A percentile compares a stretch with the other conserved stretches of the same genome.
phyloP scores from a whole-genome alignment of 37 sponge, comb jelly and placozoan species.

The Tethya wilhelma region DNA sequence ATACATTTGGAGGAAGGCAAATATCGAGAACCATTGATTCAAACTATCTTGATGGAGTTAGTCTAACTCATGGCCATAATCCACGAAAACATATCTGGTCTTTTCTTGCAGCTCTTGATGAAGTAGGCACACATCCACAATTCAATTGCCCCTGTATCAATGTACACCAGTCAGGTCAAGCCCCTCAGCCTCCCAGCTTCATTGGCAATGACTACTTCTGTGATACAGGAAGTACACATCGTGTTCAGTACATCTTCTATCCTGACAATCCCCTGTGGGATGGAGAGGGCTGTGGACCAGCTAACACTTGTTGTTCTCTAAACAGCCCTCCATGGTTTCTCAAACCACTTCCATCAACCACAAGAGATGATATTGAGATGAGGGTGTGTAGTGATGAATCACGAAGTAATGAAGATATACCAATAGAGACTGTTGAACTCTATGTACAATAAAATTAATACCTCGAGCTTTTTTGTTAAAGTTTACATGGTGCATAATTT shows the following conservation, averaged over 20 bases:
- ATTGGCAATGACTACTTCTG: conserved; percentile 46
- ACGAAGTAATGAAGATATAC: neutral
- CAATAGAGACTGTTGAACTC: conserved; percentile 15
- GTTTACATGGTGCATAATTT: too few relatives aligned
- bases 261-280: conserved; percentile 61
- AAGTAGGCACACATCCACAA: neutral
- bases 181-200: conserved; percentile 4
- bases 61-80: conserved; percentile 4
- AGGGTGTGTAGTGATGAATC: conserved; percentile 44
- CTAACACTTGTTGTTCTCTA: conserved; percentile 50
- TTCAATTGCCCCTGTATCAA: conserved; percentile 2
- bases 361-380: conserved; percentile 46
- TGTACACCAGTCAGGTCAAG: neutral
- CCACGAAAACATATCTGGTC: conserved; percentile 2
- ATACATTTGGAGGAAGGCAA: neutral
- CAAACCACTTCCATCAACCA: conserved; percentile 15
- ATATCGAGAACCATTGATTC: neutral
- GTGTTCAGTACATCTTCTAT: conserved; percentile 1
- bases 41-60: conserved; percentile 14
- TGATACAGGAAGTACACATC: conserved; percentile 38
- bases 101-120: neutral
- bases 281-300: conserved; percentile 52
- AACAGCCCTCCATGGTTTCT: conserved; percentile 60
- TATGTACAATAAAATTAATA: conserved; percentile 36
- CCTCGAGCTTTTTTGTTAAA: too few relatives aligned